phyloP scores from a whole-genome alignment of 2,113 vertebrate species.

The Percina caprodes region DNA sequence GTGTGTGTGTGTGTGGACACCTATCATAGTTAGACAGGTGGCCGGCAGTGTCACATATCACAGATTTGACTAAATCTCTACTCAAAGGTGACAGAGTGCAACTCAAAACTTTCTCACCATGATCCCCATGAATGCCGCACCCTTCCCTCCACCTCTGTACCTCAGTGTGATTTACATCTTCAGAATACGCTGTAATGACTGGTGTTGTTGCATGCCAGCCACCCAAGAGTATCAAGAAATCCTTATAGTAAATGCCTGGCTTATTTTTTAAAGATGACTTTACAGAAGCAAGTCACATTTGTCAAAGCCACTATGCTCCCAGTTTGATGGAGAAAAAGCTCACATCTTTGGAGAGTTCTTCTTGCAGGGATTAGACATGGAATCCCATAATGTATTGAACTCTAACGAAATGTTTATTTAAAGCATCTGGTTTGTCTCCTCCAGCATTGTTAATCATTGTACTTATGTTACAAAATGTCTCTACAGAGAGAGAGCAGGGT shows the following conservation, averaged over 20 bases:
- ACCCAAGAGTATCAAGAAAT: slow-evolving; percentile 49
- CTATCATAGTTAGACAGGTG: slow-evolving; percentile 70
- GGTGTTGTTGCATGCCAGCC: slow-evolving; percentile 46
- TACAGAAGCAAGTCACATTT: neutral
- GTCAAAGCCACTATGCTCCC: neutral
- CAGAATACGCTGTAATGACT: slow-evolving; percentile 51
- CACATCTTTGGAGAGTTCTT: neutral
- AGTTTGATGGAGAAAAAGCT: neutral
- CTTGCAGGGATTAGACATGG: neutral
- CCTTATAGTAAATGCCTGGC: neutral
- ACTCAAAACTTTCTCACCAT: slow-evolving; percentile 66
- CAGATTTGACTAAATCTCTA: slow-evolving; percentile 69
- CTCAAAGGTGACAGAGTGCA: slow-evolving; percentile 72
- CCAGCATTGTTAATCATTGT: neutral
- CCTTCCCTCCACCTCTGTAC: slow-evolving; percentile 42
- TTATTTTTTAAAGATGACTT: neutral
- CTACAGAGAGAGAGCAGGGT: neutral
- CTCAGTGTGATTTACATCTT: slow-evolving; percentile 61
- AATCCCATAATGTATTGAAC: neutral
- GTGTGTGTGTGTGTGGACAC: slow-evolving; percentile 55
- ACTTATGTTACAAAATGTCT: slow-evolving; percentile 6
- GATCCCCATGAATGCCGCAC: slow-evolving; percentile 56
- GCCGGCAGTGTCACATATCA: slow-evolving; percentile 74
- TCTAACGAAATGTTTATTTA: neutral
- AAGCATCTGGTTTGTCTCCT: slow-evolving; percentile 10